Percentiles rank a stretch among this genome's conserved stretches.
phyloP scores from a whole-genome alignment of 2,888 invertebrate species.

The Eilema caniola region DNA sequence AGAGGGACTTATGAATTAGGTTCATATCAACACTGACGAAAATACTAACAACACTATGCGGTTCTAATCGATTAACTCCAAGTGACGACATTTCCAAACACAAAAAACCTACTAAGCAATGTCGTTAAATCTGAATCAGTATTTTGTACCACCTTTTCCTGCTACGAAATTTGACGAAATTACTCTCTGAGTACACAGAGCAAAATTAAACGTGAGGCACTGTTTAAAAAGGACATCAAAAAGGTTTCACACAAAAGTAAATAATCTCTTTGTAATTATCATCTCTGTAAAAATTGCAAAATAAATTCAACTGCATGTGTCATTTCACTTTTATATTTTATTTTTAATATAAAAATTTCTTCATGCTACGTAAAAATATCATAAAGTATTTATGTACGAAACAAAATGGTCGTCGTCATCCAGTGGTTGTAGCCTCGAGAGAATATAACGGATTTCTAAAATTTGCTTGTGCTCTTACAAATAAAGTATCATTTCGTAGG shows the following conservation, averaged over 20 bases:
- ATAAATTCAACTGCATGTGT: conserved; percentile 35
- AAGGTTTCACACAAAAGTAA: conserved; percentile 42
- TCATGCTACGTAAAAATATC: neutral
- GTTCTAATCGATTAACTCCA: neutral
- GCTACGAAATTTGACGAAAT: conserved; percentile 22
- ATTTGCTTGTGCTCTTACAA: neutral
- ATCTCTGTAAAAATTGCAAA: conserved; percentile 39
- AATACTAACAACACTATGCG: neutral
- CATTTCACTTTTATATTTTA: conserved; percentile 30
- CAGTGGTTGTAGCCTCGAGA: neutral
- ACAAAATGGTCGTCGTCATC: too few species aligned
- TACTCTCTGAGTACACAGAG: conserved; percentile 36
- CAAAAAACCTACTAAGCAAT: neutral
- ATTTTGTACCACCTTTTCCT: neutral
- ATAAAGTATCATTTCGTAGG: neutral
- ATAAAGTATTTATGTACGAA: conserved; percentile 4
- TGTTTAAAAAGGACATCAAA: conserved; percentile 43
- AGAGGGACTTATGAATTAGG: neutral
- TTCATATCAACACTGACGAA: too few species aligned
- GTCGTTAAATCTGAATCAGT: conserved; percentile 3
- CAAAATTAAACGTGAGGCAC: conserved; percentile 38
- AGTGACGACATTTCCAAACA: neutral
- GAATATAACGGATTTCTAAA: conserved; percentile 5
- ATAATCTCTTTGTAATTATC: conserved; percentile 48
- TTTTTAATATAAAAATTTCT: conserved; percentile 3